Base-by-base conservation (phyloP, 2,113 vertebrate genomes). In the Ptychochromis oligacanthus region DNA sequence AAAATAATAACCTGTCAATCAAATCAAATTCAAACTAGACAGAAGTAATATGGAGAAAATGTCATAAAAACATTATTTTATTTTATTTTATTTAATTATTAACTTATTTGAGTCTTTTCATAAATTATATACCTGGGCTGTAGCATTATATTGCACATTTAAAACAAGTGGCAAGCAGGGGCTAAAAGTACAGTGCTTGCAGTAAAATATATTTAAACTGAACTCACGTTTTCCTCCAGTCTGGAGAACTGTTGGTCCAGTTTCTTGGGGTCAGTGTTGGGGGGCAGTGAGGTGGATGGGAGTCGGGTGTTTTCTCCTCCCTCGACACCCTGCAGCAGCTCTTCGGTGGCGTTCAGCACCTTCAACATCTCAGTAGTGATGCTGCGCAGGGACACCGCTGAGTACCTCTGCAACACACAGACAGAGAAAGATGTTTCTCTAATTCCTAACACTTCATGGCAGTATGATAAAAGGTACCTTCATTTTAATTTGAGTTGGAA, bases 311-410 rank as follows among this genome's bases (percentile, higher is more conserved):
- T 90, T 74, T 95, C 91, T 79, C 60, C 77, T 26, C 90, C 93
- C 0, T 95, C 83, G 15, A 94, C 95, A 84, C 95, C 97, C 56
- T 97, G 97, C 74, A 99, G 97, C 85, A 99, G 92, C 67, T 99
- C 97, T 90, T 99, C 98, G 0, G 98, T 99, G 90, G 98, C 96
- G 1, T 98, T 99, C 90, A 99, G 96, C 90, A 99, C 97, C 92
- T 97, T 98, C 86, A 99, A 95, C 83, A 99, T 97, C 94, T 99
- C 97, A 22, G 97, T 98, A 92, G 98, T 99, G 95, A 99, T 97
- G 94, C 96, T 97, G 94, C 98, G 95, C 95, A 99, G 97, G 91
- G 98, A 98, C 86, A 95, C 95, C 20, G 98, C 98, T 43, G 98
- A 98, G 93, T 97, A 97, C 91, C 97, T 98, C 98, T 99, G 89